These are phyloP conservation scores for Zoanthus gigantus DNA, from an alignment of 92 coral and sea anemone species.

Conservation along the genomic window DNA sequence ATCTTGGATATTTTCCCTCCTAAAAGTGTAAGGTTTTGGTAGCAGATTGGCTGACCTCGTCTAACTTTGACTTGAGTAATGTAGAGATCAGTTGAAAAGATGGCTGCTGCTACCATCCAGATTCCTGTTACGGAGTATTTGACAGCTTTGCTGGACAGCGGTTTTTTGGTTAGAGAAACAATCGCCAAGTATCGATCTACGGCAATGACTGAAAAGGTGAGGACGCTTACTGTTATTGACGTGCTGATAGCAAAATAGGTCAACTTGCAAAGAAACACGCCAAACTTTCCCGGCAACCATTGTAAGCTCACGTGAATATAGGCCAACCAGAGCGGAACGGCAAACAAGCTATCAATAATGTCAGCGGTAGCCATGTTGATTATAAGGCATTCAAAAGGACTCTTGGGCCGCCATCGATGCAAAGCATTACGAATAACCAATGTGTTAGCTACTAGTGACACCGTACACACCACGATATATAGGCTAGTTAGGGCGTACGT, in stretches of 20 bases:
- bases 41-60: conserved; percentile 2
- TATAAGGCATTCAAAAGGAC: conserved; percentile 34
- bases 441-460: conserved; percentile 27
- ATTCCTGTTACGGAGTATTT: background rate
- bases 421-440: conserved; percentile 31
- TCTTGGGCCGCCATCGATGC: conserved; percentile 9
- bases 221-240: conserved; percentile 12
- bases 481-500: background rate
- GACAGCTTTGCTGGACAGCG: conserved; percentile 16
- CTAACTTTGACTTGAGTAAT: conserved; percentile 12
- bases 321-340: conserved; percentile 27
- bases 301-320: background rate
- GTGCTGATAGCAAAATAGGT: conserved; percentile 17
- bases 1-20: conserved; percentile 4
- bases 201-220: conserved; percentile 33
- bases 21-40: background rate
- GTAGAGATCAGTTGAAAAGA: conserved; percentile 21
- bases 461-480: background rate
- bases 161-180: conserved; percentile 22
- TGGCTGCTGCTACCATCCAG: conserved; percentile 6
- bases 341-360: conserved; percentile 34
- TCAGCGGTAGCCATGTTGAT: conserved; percentile 43
- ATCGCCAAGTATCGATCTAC: conserved; percentile 32
- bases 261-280: conserved; percentile 22
- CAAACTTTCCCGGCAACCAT: conserved; percentile 26